Evolutionary conservation across 2,888 invertebrate species (phyloP), one percentile per base, ranked within the genome.

Genomic region (Ptychoptera albimana): DNA sequence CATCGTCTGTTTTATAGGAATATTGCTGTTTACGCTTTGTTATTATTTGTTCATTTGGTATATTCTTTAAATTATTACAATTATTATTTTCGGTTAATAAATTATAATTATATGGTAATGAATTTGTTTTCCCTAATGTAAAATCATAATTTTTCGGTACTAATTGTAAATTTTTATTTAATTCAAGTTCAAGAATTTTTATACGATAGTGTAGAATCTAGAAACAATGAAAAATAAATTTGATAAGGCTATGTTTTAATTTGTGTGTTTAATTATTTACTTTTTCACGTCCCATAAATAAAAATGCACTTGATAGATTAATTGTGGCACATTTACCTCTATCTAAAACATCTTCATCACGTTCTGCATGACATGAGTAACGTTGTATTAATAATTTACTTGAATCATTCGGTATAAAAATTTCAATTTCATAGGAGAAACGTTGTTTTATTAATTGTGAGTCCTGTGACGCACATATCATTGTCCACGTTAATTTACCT

Each of bases 321-420:
- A 63, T 55, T 45, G 53, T 56, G n/a, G 61, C 60, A 45, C 64
- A 64, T 11, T 59, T 60, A 40, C 64, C 64, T 10, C 63, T 62
- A 46, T 57, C 53, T 8, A 64, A 51, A 13, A 64, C 61, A 32
- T 63, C 63, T 46, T 54, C 55, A 45, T 64, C 63, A 44, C 60
- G 59, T 51, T 64, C 64, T 50, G 60, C 61, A 50, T 64, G 64
- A 2, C 63, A 61, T 2, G 63, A 60, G 44, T 57, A 62, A 48
- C 63, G 59, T 39, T 64, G 64, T 35, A 61, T 59, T 42, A 61
- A 49, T 23, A 59, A 54, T n/a, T 60, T 51, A 1, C 61, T 58
- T 39, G 59, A 60, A 45, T 61, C 61, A n/a, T 62, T 56, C 39
- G 56, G 56, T 43, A 57, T 58, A 23, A 57, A 51, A 39, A 64